A percentile compares a stretch with the other conserved stretches of the same genome.
phyloP scores from a whole-genome alignment of 2,113 vertebrate species.

The Grus americana region DNA sequence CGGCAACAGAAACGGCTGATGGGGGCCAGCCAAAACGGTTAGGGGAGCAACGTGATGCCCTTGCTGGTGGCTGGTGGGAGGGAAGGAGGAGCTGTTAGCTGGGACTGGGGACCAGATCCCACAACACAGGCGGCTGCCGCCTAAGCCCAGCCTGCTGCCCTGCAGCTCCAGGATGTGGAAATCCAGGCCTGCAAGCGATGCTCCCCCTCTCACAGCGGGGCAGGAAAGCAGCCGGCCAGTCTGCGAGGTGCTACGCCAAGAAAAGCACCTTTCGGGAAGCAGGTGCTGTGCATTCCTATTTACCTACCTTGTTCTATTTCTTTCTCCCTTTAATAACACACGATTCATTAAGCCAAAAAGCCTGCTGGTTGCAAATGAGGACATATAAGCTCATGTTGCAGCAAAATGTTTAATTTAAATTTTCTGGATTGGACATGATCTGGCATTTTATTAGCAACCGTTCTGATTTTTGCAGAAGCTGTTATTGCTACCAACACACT shows the following conservation, averaged over 20 bases:
- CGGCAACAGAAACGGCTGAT: fast-evolving
- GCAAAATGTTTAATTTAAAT: background rate
- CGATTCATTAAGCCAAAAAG: background rate
- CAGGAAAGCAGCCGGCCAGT: background rate
- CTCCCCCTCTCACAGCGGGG: background rate
- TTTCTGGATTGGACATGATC: background rate
- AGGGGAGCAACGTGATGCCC: fast-evolving
- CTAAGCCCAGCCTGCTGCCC: background rate
- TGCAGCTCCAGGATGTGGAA: fast-evolving
- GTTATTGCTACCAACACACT: background rate
- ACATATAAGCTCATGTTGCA: fast-evolving
- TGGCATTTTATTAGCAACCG: background rate
- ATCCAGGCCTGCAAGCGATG: background rate
- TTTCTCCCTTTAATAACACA: background rate
- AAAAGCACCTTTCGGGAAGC: background rate
- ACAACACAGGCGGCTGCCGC: background rate
- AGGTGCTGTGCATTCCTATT: background rate
- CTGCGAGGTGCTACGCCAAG: fast-evolving
- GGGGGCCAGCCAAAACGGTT: background rate
- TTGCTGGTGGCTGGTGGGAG: background rate
- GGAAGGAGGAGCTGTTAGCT: background rate
- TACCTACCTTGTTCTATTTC: background rate
- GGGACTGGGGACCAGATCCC: background rate
- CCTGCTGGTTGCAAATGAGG: background rate
- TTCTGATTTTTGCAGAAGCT: background rate